phyloP scores from a whole-genome alignment of 1,140 invertebrate genomes.

The Halictus rubicundus region DNA sequence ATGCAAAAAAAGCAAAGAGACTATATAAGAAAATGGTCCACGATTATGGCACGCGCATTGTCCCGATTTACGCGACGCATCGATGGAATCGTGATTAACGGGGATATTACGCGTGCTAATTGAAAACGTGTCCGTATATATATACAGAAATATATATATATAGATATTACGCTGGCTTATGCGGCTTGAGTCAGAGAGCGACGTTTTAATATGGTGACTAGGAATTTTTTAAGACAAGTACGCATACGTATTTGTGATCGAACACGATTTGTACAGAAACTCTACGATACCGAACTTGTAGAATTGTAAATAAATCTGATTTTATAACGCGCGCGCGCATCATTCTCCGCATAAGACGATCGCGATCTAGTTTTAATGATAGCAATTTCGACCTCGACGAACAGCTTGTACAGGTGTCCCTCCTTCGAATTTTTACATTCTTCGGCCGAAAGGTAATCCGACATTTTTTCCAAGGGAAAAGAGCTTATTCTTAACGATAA shows the following conservation, averaged over 20 bases:
- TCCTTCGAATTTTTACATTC: background rate
- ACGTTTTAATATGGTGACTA: slow-evolving; percentile 73
- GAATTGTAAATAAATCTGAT: slow-evolving; percentile 80
- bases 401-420: background rate
- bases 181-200: slow-evolving; percentile 57
- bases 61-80: slow-evolving; percentile 1
- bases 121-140: slow-evolving; percentile 15
- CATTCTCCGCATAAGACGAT: slow-evolving; percentile 26
- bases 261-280: slow-evolving; percentile 71
- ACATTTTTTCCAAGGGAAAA: background rate
- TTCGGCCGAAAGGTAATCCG: background rate
- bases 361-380: slow-evolving; percentile 43
- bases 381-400: background rate
- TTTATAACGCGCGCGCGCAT: slow-evolving; percentile 69
- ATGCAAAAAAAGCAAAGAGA: slow-evolving; percentile 1
- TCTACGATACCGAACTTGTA: slow-evolving; percentile 64
- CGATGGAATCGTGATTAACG: slow-evolving; percentile 18
- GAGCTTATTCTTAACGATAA: background rate
- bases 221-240: slow-evolving; percentile 66
- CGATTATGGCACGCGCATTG: slow-evolving; percentile 19
- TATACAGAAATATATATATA: too few relatives aligned
- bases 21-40: background rate
- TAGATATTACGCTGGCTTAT: slow-evolving; percentile 29
- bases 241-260: slow-evolving; percentile 57
- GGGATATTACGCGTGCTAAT: background rate